phyloP scores from a whole-genome alignment of 2,113 vertebrate genomes.

The Tor tambroides region DNA sequence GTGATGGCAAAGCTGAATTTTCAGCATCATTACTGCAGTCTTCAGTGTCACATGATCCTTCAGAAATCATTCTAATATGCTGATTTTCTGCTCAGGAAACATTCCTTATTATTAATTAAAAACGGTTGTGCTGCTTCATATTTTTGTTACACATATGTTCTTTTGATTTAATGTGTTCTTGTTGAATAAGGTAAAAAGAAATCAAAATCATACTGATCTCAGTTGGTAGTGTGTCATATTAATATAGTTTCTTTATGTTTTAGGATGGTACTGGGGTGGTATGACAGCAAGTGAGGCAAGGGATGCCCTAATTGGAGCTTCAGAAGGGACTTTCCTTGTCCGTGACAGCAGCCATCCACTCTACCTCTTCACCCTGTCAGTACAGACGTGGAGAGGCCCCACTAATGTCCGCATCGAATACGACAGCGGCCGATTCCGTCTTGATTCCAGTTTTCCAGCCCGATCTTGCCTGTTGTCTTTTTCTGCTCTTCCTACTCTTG shows the following conservation, averaged over 20 bases:
- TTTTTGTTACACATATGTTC: too few relatives aligned
- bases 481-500: conserved; percentile 85
- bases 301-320: conserved; percentile 84
- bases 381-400: conserved; percentile 89
- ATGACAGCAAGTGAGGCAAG: conserved; percentile 88
- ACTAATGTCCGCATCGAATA: conserved; percentile 93
- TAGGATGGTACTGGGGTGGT: conserved; percentile 95
- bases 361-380: conserved; percentile 90
- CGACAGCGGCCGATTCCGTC: conserved; percentile 82
- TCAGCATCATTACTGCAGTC: too few relatives aligned
- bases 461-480: conserved; percentile 86
- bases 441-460: conserved; percentile 85
- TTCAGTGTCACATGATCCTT: too few relatives aligned
- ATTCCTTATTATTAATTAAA: not conserved
- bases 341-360: conserved; percentile 95
- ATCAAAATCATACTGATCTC: not conserved
- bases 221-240: not conserved
- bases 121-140: too few relatives aligned
- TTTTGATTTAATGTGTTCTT: not conserved
- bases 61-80: too few relatives aligned
- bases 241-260: conserved; percentile 52
- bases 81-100: not conserved
- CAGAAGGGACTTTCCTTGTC: conserved; percentile 92
- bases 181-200: not conserved
- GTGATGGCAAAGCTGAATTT: too few relatives aligned